phyloP scores from a whole-genome alignment of 1,140 invertebrate genomes.

The Bombus sylvicola region DNA sequence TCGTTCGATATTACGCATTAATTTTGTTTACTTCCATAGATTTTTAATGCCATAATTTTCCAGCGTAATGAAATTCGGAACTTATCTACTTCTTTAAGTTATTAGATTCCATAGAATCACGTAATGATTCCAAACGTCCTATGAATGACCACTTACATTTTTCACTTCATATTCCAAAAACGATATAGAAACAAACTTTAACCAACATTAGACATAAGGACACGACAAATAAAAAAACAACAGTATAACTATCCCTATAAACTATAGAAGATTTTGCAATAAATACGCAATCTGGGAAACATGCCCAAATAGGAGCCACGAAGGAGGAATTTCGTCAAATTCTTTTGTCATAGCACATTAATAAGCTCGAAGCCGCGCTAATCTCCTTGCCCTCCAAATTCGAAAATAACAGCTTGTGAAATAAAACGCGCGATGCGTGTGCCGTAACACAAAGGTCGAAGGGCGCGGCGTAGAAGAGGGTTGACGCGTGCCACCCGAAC shows the following conservation, averaged over 20 bases:
- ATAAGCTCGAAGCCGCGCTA: slow-evolving; percentile 29
- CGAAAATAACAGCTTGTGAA: slow-evolving; percentile 57
- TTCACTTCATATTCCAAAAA: background rate
- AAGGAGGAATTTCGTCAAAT: background rate
- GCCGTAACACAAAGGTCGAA: slow-evolving; percentile 62
- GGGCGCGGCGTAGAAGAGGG: slow-evolving; percentile 45
- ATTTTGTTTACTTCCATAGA: too few species aligned
- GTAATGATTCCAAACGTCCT: too few species aligned
- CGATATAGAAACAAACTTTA: too few species aligned
- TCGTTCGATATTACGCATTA: too few species aligned
- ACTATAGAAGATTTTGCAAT: too few species aligned
- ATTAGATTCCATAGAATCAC: too few species aligned
- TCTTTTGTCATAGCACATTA: background rate
- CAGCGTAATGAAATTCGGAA: too few species aligned
- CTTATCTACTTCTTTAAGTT: too few species aligned
- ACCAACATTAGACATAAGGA: too few species aligned
- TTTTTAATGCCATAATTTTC: too few species aligned
- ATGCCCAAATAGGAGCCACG: background rate
- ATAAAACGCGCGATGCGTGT: slow-evolving; percentile 54
- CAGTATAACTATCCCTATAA: too few species aligned
- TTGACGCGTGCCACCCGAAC: slow-evolving; percentile 61
- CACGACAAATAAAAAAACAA: too few species aligned
- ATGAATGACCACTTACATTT: background rate
- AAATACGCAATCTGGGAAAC: background rate
- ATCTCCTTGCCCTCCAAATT: slow-evolving; percentile 50